Evolutionary conservation across 2,888 invertebrate genomes (phyloP), one percentile per base, ranked within the genome.

Genomic region (Rhynchonema sp.): DNA sequence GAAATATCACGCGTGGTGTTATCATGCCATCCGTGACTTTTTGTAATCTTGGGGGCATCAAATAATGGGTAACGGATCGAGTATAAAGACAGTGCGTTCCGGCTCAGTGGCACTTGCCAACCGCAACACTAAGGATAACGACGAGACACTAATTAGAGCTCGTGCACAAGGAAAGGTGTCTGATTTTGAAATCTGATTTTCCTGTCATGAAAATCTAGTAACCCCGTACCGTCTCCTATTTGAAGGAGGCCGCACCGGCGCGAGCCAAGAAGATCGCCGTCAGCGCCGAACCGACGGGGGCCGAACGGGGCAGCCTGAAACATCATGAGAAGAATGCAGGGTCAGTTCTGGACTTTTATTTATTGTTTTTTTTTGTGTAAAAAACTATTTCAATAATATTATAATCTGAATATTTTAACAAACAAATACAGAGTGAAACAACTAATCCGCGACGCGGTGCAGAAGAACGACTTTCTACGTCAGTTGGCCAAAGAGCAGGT

Each of bases 381-480:
- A 52, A 23, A 52, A 23, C 6, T 23, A 52, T 52, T 22, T 3
- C 22, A 6, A 52, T 22, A 9, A 6, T 6, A 22, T 23, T 52
- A 23, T n/a, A n/a, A 3, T 17, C 52, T 13, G 52, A 13, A 9
- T 13, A 52, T 52, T 3, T 52, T 6, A 52, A 3, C 38, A 38
- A 38, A 38, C 9, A 6, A 6, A 58, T 68, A 68, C 70, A 77
- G 77, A 59, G 73, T 77, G 3, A 77, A 77, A 64, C 76, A 77
- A 65, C 66, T 77, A 61, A 78, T 78, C 57, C 76, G 76, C 56
- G 78, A 77, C 66, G 76, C 77, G 46, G 74, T 78, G 22, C 68
- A 76, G 65, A 74, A 75, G 66, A 78, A 78, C 66, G 77, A 78
- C 64, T 78, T 78, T 68, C 70, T 78, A 61, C 76, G 77, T 63